Evolutionary conservation across 2,113 vertebrate species (phyloP), one percentile per base, ranked within the genome.

Genomic region (Otis tarda): DNA sequence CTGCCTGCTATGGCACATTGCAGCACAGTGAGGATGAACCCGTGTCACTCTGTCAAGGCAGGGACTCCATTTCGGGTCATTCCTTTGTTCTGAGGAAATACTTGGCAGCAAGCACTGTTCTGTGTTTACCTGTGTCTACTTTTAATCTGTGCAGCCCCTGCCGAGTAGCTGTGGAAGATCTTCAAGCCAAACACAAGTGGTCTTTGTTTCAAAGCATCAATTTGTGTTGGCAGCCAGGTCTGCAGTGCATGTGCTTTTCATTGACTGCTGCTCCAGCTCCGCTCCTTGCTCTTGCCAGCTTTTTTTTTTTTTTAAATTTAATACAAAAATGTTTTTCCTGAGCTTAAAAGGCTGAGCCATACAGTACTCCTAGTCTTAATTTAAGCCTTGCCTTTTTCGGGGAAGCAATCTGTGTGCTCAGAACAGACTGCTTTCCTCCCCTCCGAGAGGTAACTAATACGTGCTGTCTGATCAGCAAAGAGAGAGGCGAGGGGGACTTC

Each of bases 181-280:
- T 85, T 83, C 76, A 88, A 78, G 89, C 82, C 39, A 91, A 96
- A 96, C 97, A 98, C 98, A 98, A 98, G 96, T 95, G 95, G 96
- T 97, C 98, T 97, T 98, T 98, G 98, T 98, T 98, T 97, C 94
- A 89, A 93, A 86, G 93, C 95, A 93, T 83, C 92, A 96, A 97
- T 98, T 98, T 97, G 67, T 95, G 61, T 95, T 97, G 96, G 81
- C 98, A 98, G 98, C 97, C 98, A 79, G 97, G 97, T 97, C 95
- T 92, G 94, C 92, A 94, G 94, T 79, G 89, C 98, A 98, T 98
- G 96, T 98, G 98, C 97, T 98, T 98, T 97, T 98, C 94, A 98
- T 98, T 98, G 92, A 92, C 89, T 92, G 96, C 94, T 60, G 64
- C 94, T 96, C 77, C 73, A 1, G 74, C 93, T 93, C 87, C 30